These are phyloP conservation scores for Aleiodes leptofemur DNA, from an alignment of 2,888 invertebrate genomes.

Conservation along the genomic window DNA sequence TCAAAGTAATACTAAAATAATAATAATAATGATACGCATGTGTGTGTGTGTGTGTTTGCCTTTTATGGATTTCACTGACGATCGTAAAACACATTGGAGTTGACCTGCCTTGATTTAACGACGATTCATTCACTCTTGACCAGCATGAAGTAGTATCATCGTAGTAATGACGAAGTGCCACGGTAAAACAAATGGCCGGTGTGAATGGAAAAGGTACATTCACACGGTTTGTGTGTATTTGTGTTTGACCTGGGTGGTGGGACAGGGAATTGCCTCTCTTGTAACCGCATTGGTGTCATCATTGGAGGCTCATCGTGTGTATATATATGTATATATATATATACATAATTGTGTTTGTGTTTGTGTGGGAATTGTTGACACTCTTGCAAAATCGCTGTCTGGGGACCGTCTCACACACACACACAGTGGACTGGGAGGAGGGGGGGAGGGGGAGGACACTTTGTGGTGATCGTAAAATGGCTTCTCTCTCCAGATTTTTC, in stretches of 20 bases:
- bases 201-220: conserved; percentile 23
- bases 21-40: too few relatives aligned
- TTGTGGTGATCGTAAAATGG: conserved; percentile 58
- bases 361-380: conserved; percentile 4
- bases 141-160: conserved; percentile 3
- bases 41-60: too few relatives aligned
- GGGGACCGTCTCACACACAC: conserved; percentile 58
- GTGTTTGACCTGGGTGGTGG: conserved; percentile 31
- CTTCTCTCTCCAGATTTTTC: conserved; percentile 32
- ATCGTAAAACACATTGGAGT: too few relatives aligned
- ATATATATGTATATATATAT: neutral
- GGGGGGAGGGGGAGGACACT: conserved; percentile 39
- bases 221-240: conserved; percentile 16
- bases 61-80: too few relatives aligned
- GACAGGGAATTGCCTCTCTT: conserved; percentile 29
- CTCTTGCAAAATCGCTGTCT: conserved; percentile 55
- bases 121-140: too few relatives aligned
- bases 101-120: too few relatives aligned
- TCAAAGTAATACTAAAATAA: neutral
- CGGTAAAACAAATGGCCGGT: neutral
- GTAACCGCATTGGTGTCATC: conserved; percentile 49
- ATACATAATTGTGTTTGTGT: neutral
- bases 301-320: conserved; percentile 50
- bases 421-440: conserved; percentile 42
- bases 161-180: neutral